phyloP scores from a whole-genome alignment of 1,140 invertebrate species.

The Trichonephila inaurata region DNA sequence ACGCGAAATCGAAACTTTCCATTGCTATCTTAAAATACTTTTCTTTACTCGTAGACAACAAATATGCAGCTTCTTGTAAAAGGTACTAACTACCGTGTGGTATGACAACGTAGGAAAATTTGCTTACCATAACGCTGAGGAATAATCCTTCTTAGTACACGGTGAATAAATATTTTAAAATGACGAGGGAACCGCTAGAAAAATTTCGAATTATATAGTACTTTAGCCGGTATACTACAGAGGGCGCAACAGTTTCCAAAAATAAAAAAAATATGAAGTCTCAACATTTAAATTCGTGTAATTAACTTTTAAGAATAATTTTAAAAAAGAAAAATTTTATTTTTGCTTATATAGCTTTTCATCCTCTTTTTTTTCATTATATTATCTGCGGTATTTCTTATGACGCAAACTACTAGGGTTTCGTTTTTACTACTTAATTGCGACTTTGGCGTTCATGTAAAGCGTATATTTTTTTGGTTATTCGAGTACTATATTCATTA shows the following conservation, averaged over 20 bases:
- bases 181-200: conserved; percentile 16
- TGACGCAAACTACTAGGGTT: background rate
- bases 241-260: conserved; percentile 49
- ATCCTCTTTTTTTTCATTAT: background rate
- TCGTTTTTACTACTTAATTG: conserved; percentile 5
- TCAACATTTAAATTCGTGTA: background rate
- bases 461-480: background rate
- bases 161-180: conserved; percentile 32
- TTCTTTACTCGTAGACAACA: background rate
- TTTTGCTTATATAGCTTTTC: background rate
- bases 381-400: conserved; percentile 4
- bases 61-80: background rate
- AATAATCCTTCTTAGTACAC: background rate
- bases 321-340: background rate
- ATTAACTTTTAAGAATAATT: background rate
- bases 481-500: background rate
- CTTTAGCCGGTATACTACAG: conserved; percentile 59
- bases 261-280: background rate
- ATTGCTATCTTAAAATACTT: background rate
- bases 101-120: background rate
- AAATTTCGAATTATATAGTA: conserved; percentile 69
- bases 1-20: background rate
- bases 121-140: conserved; percentile 47
- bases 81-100: background rate
- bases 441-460: background rate